phyloP scores from a whole-genome alignment of 2,888 invertebrate species.

The Eubasilissa splendida region DNA sequence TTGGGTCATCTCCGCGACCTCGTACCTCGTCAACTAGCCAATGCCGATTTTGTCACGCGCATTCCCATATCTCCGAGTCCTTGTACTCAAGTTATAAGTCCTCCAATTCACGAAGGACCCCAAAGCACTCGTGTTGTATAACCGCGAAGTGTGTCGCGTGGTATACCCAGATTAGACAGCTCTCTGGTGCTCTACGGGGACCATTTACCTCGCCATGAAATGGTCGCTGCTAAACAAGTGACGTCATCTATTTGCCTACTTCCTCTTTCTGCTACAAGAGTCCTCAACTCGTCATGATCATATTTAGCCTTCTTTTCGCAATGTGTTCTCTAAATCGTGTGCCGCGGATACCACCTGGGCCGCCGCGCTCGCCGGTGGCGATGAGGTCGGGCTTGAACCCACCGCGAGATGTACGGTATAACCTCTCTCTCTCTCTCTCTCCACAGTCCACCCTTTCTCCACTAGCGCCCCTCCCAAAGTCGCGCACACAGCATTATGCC shows the following conservation, averaged over 20 bases:
- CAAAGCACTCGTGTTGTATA: neutral
- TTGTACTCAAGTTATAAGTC: slow-evolving; percentile 58
- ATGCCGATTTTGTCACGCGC: too few relatives aligned
- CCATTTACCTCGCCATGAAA: slow-evolving; percentile 61
- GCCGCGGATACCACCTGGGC: neutral
- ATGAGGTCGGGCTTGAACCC: too few relatives aligned
- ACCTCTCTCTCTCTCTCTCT: slow-evolving; percentile 60
- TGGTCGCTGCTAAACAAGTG: slow-evolving; percentile 61
- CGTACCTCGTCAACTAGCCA: too few relatives aligned
- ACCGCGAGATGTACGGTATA: too few relatives aligned
- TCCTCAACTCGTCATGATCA: neutral
- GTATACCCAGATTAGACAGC: slow-evolving; percentile 63
- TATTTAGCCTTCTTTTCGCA: neutral
- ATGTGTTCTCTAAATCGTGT: neutral
- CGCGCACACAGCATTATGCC: slow-evolving; percentile 61
- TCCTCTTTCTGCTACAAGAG: slow-evolving; percentile 65
- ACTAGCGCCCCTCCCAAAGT: slow-evolving; percentile 58
- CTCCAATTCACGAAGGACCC: neutral
- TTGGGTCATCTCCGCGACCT: too few relatives aligned
- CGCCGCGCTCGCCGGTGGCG: slow-evolving; percentile 62
- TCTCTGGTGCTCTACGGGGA: slow-evolving; percentile 50
- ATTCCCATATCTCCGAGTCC: too few relatives aligned
- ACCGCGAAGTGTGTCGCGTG: slow-evolving; percentile 68
- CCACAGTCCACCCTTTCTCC: slow-evolving; percentile 60
- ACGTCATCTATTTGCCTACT: slow-evolving; percentile 36